Evolutionary conservation across 2,113 vertebrate genomes (phyloP), one percentile per base, ranked within the genome.

Genomic region (Bostrychus sinensis): DNA sequence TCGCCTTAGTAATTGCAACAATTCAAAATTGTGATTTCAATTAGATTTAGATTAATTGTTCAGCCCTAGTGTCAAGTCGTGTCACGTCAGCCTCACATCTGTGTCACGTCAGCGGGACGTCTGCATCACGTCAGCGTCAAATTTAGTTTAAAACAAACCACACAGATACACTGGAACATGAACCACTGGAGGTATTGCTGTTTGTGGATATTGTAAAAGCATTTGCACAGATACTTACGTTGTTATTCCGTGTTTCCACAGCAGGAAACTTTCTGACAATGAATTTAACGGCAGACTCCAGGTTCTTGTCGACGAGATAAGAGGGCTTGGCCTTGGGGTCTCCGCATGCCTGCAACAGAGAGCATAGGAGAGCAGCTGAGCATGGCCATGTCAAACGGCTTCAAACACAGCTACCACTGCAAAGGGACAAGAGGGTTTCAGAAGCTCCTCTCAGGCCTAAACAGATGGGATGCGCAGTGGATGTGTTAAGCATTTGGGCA

Each of bases 271-370:
- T 98, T 84, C 96, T 93, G 86, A 98, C 96, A 76, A 98, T 99
- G 86, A 98, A 99, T 91, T 99, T 99, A 85, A 99, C 96, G 7
- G 96, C 97, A 42, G 96, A 97, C 88, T 99, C 97, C 88, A 99
- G 84, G 86, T 98, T 98, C 93, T 98, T 99, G 87, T 99, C 96
- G 23, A 98, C 96, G 72, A 99, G 95, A 82, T 98, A 99, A 23
- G 96, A 99, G 70, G 97, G 96, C 88, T 99, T 99, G 72, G 96
- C 97, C 93, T 99, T 99, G 72, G 97, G 96, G 61, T 98, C 97
- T 46, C 96, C 96, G 37, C 97, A 99, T 73, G 97, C 97, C 97
- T 86, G 65, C 0, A 70, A 37, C 39, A 43, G 17, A 69, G 38
- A 51, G 78, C 19, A 39, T 14, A 71, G 57, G 38, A 30, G 30